Percentiles rank a stretch among this genome's conserved stretches.
Evolutionary conservation across 2,888 invertebrate genomes (phyloP).

Genomic region (Drosophila buzzatii): DNA sequence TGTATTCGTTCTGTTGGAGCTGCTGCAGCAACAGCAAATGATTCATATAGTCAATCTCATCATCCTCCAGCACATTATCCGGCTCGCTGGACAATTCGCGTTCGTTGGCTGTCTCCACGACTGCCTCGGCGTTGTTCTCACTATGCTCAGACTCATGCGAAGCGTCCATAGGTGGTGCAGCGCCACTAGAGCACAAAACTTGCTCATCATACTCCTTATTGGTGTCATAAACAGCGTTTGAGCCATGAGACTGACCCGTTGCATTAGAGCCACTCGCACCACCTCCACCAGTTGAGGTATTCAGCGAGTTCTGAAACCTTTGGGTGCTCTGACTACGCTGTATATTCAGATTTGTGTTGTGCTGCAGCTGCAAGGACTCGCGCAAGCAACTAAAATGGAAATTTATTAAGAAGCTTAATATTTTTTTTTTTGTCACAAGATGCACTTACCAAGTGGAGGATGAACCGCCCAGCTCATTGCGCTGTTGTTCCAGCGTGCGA

Average conservation of each 20-base stretch:
- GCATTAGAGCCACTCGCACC: slow-evolving; percentile 39
- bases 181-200: slow-evolving; percentile 46
- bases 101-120: slow-evolving; percentile 43
- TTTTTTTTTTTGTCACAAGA: neutral
- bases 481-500: slow-evolving; percentile 83
- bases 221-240: slow-evolving; percentile 71
- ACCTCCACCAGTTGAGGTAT: slow-evolving; percentile 62
- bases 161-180: slow-evolving; percentile 28
- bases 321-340: slow-evolving; percentile 85
- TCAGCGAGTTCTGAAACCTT: slow-evolving; percentile 82
- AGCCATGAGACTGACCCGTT: slow-evolving; percentile 36
- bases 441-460: slow-evolving; percentile 83
- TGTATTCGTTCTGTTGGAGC: slow-evolving; percentile 77
- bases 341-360: slow-evolving; percentile 85
- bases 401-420: neutral
- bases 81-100: slow-evolving; percentile 55
- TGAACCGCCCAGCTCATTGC: slow-evolving; percentile 80
- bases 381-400: slow-evolving; percentile 81
- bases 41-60: slow-evolving; percentile 72
- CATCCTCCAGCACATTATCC: slow-evolving; percentile 67
- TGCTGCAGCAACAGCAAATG: slow-evolving; percentile 78
- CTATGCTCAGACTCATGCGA: slow-evolving; percentile 53
- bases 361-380: slow-evolving; percentile 85
- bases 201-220: slow-evolving; percentile 79
- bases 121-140: slow-evolving; percentile 58